These are phyloP conservation scores for Asbolus verrucosus DNA, from an alignment of 1,140 invertebrate species.

Conservation along the genomic window DNA sequence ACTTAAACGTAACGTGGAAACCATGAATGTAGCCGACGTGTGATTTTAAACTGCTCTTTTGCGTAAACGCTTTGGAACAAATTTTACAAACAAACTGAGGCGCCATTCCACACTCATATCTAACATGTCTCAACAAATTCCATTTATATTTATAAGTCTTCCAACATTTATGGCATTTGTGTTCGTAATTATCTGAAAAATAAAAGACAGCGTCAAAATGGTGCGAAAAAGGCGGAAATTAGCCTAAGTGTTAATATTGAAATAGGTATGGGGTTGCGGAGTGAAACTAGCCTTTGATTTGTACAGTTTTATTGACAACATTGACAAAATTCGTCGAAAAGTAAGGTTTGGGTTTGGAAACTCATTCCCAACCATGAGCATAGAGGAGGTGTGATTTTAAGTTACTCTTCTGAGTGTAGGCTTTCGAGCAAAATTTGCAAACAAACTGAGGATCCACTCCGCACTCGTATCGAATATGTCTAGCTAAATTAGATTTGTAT, in stretches of 20 bases:
- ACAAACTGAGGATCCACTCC: slow-evolving; percentile 70
- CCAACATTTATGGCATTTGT: slow-evolving; percentile 48
- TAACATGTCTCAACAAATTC: slow-evolving; percentile 65
- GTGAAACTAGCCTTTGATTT: too few relatives aligned
- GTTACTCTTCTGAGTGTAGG: slow-evolving; percentile 59
- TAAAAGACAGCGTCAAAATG: slow-evolving; percentile 14
- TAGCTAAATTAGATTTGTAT: slow-evolving; percentile 51
- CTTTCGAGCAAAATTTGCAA: slow-evolving; percentile 66
- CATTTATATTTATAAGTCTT: slow-evolving; percentile 51
- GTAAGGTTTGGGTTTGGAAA: too few relatives aligned
- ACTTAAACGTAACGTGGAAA: slow-evolving; percentile 30
- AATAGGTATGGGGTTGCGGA: background rate
- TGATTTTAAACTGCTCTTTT: slow-evolving; percentile 47
- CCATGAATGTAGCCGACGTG: slow-evolving; percentile 43
- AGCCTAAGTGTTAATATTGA: too few relatives aligned
- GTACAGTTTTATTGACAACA: slow-evolving; percentile 16
- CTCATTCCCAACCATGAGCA: slow-evolving; percentile 12
- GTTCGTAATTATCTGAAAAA: slow-evolving; percentile 36
- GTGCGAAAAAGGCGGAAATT: background rate
- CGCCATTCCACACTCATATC: slow-evolving; percentile 75
- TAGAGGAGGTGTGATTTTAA: slow-evolving; percentile 61
- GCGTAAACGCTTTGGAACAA: slow-evolving; percentile 49
- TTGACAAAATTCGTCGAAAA: too few relatives aligned
- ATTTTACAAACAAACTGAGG: slow-evolving; percentile 76
- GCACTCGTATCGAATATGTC: slow-evolving; percentile 62